Conservation (phyloP, 2,888 invertebrate species). For the Troides aeacus region DNA sequence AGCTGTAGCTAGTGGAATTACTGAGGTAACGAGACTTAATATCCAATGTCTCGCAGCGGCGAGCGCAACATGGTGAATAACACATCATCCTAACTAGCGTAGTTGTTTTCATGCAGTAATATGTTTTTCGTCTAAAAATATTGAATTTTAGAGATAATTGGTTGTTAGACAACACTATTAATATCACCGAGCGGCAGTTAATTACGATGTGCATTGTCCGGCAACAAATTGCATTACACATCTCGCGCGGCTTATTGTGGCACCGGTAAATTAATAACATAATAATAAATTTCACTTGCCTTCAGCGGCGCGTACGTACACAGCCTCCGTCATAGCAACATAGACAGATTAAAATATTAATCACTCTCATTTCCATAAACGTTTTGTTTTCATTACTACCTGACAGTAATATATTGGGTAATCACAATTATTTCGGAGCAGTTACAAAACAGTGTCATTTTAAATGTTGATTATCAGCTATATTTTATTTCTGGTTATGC, state of each 20-base stretch:
- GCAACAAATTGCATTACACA: constrained; percentile 53
- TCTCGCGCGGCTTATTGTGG: constrained; percentile 33
- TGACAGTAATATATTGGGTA: not conserved
- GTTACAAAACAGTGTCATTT: too few species aligned
- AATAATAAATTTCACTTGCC: constrained; percentile 27
- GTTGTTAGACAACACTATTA: constrained; percentile 21
- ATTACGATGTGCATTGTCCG: constrained; percentile 43
- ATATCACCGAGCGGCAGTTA: constrained; percentile 39
- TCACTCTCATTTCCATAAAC: constrained; percentile 22
- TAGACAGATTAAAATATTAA: constrained; percentile 14
- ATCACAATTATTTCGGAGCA: not conserved
- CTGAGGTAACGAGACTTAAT: too few species aligned
- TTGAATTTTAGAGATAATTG: not conserved
- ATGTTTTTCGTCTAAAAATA: constrained; percentile 6
- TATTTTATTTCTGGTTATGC: too few species aligned
- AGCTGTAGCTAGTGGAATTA: too few species aligned
- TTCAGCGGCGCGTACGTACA: constrained; percentile 26
- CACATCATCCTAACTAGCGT: too few species aligned
- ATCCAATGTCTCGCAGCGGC: too few species aligned
- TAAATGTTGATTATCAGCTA: too few species aligned
- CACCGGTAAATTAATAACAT: constrained; percentile 28
- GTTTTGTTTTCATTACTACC: constrained; percentile 8
- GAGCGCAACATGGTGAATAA: too few species aligned
- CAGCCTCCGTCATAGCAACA: not conserved
- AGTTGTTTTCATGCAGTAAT: not conserved